Conservation (phyloP, 2,113 vertebrate genomes). For the Nesogale talazaci region DNA sequence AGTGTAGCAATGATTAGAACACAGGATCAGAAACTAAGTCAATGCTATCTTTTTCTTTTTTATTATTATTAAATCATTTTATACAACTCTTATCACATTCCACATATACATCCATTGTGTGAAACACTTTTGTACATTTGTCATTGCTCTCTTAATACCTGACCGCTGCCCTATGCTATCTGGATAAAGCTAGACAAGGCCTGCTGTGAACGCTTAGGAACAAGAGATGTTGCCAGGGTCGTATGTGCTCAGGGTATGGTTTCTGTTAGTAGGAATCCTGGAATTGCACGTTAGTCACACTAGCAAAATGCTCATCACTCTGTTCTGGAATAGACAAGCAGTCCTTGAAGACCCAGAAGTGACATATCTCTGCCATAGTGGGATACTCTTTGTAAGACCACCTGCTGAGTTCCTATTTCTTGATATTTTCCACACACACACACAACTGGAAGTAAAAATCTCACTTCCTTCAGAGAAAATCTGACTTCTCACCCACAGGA, state of each 20-base stretch:
- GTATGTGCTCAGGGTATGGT: accelerated
- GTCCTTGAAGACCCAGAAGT: not conserved
- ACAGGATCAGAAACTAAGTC: not conserved
- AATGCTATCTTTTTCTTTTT: not conserved
- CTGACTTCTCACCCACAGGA: conserved; percentile 46
- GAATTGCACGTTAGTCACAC: not conserved
- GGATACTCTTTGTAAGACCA: not conserved
- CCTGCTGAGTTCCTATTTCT: not conserved
- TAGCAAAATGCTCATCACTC: not conserved
- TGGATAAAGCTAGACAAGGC: not conserved
- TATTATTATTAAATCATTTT: too few species aligned
- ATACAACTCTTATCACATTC: too few species aligned
- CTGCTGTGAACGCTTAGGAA: not conserved
- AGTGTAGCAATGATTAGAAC: not conserved
- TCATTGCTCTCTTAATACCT: not conserved
- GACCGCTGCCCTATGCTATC: too few species aligned
- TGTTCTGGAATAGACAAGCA: not conserved
- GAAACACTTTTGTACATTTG: too few species aligned
- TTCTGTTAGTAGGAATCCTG: not conserved
- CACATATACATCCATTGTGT: too few species aligned
- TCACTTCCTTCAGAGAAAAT: conserved; percentile 1
- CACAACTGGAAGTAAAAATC: not conserved
- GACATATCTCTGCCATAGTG: not conserved
- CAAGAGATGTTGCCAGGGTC: not conserved
- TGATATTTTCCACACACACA: not conserved